Base-by-base conservation (phyloP, 2,888 invertebrate genomes). In the Apantesis nais region DNA sequence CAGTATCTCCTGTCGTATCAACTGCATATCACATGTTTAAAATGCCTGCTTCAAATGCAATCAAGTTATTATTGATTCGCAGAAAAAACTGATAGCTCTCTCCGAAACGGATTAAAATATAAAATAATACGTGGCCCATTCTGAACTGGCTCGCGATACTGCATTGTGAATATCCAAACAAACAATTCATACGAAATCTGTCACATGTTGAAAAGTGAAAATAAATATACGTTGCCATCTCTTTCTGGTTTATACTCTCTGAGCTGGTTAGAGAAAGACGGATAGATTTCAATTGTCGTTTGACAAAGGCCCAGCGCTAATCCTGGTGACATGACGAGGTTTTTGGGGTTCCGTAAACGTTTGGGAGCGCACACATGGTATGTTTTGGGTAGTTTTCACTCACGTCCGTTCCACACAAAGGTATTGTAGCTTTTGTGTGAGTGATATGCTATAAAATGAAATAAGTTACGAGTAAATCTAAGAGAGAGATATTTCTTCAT, bases 151-250 rank as follows among this genome's bases (percentile, higher is more conserved):
- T 83, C 79, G 79, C 83, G 84, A 83, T 83, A 86, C 88, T 90
- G 88, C 89, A 92, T 92, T 89, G 90, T 85, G 80, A 74, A 86
- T 87, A 89, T 85, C 86, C 92, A 93, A 93, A 94, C 94, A 94
- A 93, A 93, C 92, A 92, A 91, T 91, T 91, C 92, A 92, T 90
- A 92, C 88, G 89, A 91, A 91, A 93, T 91, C 93, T 94, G 94
- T 94, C 93, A 93, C 93, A 93, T 93, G 91, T 93, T 91, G 91
- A 91, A 92, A 92, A 93, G 91, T 90, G 91, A 92, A 92, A 93
- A 93, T 90, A 92, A 91, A 93, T 91, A 91, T 88, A 77, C 80
- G 82, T 85, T 82, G 81, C 88, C 80, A 86, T 92, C 93, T 86
- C 92, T 77, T 79, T 93, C 87, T 72, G 69, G 67, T 78, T 63